These are phyloP conservation scores for Toxotes jaculatrix DNA, from an alignment of 2,113 vertebrate species.

Conservation along the genomic window DNA sequence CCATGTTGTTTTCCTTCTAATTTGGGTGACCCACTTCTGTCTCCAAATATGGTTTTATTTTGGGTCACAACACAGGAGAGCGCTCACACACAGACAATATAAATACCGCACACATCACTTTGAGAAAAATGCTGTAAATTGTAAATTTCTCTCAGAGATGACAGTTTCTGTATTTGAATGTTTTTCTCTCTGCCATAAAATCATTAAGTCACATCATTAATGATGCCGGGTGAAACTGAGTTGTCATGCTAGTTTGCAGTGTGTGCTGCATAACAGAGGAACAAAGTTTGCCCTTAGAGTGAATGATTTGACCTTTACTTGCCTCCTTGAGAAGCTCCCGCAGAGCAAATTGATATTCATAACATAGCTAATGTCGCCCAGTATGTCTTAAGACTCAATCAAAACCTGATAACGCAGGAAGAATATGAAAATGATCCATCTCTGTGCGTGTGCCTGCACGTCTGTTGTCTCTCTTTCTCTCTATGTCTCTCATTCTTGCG, in stretches of 20 bases:
- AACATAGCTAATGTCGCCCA: slow-evolving; percentile 37
- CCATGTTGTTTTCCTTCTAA: slow-evolving; percentile 62
- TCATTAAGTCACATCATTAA: slow-evolving; percentile 45
- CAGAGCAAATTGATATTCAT: slow-evolving; percentile 61
- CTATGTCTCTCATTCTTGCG: slow-evolving; percentile 1
- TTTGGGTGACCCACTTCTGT: slow-evolving; percentile 72
- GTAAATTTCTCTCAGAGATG: slow-evolving; percentile 9
- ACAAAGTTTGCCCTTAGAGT: slow-evolving; percentile 42
- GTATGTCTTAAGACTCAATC: slow-evolving; percentile 51
- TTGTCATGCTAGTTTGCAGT: slow-evolving; percentile 32
- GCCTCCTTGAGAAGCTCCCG: slow-evolving; percentile 30
- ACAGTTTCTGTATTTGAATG: slow-evolving; percentile 22
- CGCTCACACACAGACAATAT: slow-evolving; percentile 31
- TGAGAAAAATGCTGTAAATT: slow-evolving; percentile 21
- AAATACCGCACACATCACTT: slow-evolving; percentile 15
- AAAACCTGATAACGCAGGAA: slow-evolving; percentile 22
- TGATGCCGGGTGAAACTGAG: background rate
- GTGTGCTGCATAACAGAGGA: slow-evolving; percentile 10
- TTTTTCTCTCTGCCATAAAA: slow-evolving; percentile 18
- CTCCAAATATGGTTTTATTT: slow-evolving; percentile 59
- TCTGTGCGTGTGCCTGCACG: slow-evolving; percentile 4
- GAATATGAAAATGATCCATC: slow-evolving; percentile 49
- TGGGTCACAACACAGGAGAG: slow-evolving; percentile 51
- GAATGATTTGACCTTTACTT: slow-evolving; percentile 58
- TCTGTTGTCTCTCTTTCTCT: slow-evolving; percentile 11